Conservation (phyloP, 2,113 vertebrate species). For the Oryzias melastigma region DNA sequence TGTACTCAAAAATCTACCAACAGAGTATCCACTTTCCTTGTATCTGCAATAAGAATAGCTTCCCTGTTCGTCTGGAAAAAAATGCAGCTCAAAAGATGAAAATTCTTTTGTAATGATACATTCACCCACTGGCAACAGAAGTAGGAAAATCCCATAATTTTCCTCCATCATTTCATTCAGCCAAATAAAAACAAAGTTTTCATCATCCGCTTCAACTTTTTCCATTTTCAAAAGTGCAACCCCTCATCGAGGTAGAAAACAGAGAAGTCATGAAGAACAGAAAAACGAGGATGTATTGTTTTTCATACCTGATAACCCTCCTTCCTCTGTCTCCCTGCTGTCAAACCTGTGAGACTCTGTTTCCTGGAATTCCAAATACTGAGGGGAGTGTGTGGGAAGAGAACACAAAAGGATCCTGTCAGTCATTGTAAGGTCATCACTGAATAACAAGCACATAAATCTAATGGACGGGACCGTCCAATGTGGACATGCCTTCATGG, state of each 20-base stretch:
- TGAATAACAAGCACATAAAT: constrained; percentile 66
- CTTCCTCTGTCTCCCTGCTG: constrained; percentile 66
- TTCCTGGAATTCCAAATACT: constrained; percentile 74
- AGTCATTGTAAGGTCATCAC: constrained; percentile 57
- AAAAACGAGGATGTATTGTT: constrained; percentile 59
- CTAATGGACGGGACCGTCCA: constrained; percentile 9
- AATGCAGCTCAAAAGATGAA: constrained; percentile 14
- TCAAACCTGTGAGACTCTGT: constrained; percentile 61
- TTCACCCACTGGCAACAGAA: constrained; percentile 13
- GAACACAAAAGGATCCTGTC: constrained; percentile 57
- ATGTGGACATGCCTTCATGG: constrained; percentile 3
- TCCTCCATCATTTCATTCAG: constrained; percentile 27
- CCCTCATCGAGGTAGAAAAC: constrained; percentile 4
- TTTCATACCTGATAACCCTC: constrained; percentile 79
- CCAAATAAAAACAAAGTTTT: constrained; percentile 40
- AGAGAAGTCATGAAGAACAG: constrained; percentile 8
- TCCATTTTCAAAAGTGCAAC: constrained; percentile 29
- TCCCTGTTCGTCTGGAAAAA: constrained; percentile 19
- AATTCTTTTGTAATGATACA: constrained; percentile 26
- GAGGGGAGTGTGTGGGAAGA: constrained; percentile 36
- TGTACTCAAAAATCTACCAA: no score
- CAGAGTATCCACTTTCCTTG: no score
- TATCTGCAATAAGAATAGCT: background rate
- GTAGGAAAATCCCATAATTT: constrained; percentile 31
- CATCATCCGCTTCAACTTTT: constrained; percentile 16